These are phyloP conservation scores for Microctonus hyperodae DNA, from an alignment of 2,888 invertebrate species.

Conservation along the genomic window DNA sequence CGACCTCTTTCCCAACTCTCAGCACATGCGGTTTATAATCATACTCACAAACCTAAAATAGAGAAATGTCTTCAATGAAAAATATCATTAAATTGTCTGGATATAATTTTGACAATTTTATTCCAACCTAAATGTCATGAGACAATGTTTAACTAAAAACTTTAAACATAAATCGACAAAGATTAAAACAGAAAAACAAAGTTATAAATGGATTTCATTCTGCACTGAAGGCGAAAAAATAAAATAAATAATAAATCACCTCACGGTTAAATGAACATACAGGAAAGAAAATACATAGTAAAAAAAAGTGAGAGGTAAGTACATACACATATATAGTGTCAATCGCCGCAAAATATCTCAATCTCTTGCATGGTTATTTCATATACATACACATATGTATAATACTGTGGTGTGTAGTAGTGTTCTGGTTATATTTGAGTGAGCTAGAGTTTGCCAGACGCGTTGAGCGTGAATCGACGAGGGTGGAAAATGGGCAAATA, in stretches of 20 bases:
- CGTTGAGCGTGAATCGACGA: conserved; percentile 32
- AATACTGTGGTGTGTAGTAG: conserved; percentile 14
- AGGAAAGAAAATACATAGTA: neutral
- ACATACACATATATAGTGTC: neutral
- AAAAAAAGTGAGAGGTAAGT: no score
- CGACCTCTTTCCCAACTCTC: neutral
- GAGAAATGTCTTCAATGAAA: neutral
- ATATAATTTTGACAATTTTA: neutral
- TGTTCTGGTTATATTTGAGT: conserved; percentile 7
- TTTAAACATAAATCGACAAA: neutral
- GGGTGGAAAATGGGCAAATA: conserved; percentile 57
- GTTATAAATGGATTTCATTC: neutral
- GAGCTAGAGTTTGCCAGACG: neutral
- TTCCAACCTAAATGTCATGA: neutral
- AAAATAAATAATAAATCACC: neutral
- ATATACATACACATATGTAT: neutral
- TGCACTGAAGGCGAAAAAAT: neutral
- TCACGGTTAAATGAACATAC: neutral
- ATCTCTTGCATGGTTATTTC: neutral
- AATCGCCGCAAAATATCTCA: neutral
- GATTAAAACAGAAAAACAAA: neutral
- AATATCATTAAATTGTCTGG: neutral
- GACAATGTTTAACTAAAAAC: neutral
- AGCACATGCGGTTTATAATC: neutral
- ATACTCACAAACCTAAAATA: neutral